phyloP scores from a whole-genome alignment of 1,140 invertebrate species.

The Brachionus manjavacas region DNA sequence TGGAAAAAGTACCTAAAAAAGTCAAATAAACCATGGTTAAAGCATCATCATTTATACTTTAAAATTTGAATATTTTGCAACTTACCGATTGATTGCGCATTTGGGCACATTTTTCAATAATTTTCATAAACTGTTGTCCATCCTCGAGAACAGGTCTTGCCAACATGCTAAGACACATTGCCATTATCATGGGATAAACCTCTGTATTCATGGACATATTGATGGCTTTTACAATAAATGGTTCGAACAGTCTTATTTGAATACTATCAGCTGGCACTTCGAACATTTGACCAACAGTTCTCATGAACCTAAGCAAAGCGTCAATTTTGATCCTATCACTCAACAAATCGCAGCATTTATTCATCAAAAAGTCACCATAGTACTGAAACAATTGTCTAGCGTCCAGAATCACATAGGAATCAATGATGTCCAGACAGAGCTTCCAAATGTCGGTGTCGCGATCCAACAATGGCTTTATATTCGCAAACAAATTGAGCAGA shows the following conservation, averaged over 20 bases:
- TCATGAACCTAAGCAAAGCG: constrained; percentile 24
- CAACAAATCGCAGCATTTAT: constrained; percentile 66
- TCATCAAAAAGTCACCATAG: constrained; percentile 66
- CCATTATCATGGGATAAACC: constrained; percentile 68
- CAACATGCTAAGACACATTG: constrained; percentile 71
- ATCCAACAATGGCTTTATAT: constrained; percentile 74
- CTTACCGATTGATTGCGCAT: constrained; percentile 50
- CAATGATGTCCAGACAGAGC: constrained; percentile 71
- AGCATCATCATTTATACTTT: background rate
- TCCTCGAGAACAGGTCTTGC: constrained; percentile 72
- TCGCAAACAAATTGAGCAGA: constrained; percentile 69
- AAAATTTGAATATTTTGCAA: background rate
- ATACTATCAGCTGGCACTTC: constrained; percentile 23
- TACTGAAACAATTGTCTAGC: constrained; percentile 70
- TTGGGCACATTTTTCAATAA: constrained; percentile 49
- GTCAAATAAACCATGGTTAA: too few species aligned
- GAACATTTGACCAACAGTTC: constrained; percentile 36
- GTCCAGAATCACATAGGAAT: constrained; percentile 75
- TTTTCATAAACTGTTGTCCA: constrained; percentile 59
- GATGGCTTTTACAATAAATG: constrained; percentile 26
- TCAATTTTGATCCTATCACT: constrained; percentile 59
- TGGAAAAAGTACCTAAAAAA: too few species aligned
- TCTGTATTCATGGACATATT: constrained; percentile 53
- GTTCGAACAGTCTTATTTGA: constrained; percentile 37
- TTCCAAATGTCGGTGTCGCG: constrained; percentile 73